Evolutionary conservation across 2,113 vertebrate genomes (phyloP), one percentile per base, ranked within the genome.

Genomic region (Bothrops jararaca): DNA sequence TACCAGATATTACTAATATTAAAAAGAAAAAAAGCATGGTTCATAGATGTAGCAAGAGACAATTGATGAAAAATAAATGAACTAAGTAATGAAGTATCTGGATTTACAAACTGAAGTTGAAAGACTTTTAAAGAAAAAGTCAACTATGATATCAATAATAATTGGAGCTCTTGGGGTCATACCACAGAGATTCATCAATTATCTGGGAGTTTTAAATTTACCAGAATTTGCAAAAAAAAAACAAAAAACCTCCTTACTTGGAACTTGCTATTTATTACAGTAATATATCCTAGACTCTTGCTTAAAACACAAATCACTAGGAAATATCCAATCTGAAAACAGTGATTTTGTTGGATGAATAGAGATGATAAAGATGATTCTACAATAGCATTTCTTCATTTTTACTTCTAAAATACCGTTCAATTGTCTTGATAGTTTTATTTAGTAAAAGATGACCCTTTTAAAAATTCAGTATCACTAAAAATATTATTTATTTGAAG

Each of bases 401-500:
- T 89, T 64, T 13, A 8, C 29, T 74, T 74, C 23, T 34, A 53
- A 34, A 54, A 69, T 26, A 18, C 52, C 39, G 24, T 89, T 45
- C 80, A 87, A n/a, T 80, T 89, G 26, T 74, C 34, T 34, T 56
- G 15, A 56, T 54, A 52, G 2, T 5, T n/a, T 80, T 80, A 3
- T 29, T 34, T 20, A 42, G 4, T 54, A 64, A 89, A 52, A 58
- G 92, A 91, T 45, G 88, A 89, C 52, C 52, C 80, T 5, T 88
- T 69, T 0, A 0, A 3, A 13, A 95, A 86, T 34, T 54, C 58
- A 92, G 92, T 94, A 95, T 91, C 91, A 94, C 89, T 56, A 57
- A 34, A 50, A 52, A 91, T 48, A 90, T 85, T 89, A 96, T 96
- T 96, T 95, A 90, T 7, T 89, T 93, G 85, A 15, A 80, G 89